These are phyloP conservation scores for Corythucha ciliata DNA, from an alignment of 2,888 invertebrate species.

Conservation along the genomic window DNA sequence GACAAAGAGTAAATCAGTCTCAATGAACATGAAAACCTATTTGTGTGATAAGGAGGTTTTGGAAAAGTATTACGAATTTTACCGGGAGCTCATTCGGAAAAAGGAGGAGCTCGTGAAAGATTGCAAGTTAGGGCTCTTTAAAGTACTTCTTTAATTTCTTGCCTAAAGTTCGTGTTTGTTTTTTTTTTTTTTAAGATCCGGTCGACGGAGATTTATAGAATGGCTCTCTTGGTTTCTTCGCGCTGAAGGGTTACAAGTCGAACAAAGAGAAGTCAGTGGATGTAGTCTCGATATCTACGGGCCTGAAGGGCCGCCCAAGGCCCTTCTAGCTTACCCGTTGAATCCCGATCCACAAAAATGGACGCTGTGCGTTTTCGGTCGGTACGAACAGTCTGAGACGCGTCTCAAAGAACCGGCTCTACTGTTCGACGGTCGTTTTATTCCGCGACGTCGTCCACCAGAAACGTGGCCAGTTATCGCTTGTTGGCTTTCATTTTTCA, in stretches of 20 bases:
- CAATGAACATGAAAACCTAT: too few relatives aligned
- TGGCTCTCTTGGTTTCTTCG: slow-evolving; percentile 16
- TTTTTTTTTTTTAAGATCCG: slow-evolving; percentile 6
- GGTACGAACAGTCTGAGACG: slow-evolving; percentile 17
- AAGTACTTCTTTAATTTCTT: slow-evolving; percentile 1
- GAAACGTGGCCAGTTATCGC: slow-evolving; percentile 22
- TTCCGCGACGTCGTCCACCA: slow-evolving; percentile 14
- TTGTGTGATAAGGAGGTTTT: too few relatives aligned
- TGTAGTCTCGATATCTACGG: slow-evolving; percentile 11
- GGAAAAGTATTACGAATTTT: slow-evolving; percentile 1
- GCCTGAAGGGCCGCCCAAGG: slow-evolving; percentile 16
- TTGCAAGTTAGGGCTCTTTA: slow-evolving; percentile 7
- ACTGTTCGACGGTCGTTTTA: slow-evolving; percentile 16
- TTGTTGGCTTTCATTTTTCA: slow-evolving; percentile 14
- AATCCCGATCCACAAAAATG: slow-evolving; percentile 11
- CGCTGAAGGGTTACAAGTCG: slow-evolving; percentile 14
- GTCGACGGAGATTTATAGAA: slow-evolving; percentile 14
- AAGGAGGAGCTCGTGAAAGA: slow-evolving; percentile 18
- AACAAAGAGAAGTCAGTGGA: slow-evolving; percentile 7
- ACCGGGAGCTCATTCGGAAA: slow-evolving; percentile 11
- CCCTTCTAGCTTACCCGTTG: slow-evolving; percentile 16
- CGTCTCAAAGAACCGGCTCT: slow-evolving; percentile 20
- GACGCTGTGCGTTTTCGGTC: slow-evolving; percentile 21
- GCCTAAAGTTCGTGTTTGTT: neutral
- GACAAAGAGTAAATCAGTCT: too few relatives aligned